A percentile compares a stretch with the other conserved stretches of the same genome.
phyloP scores from a whole-genome alignment of 2,113 vertebrate species.

The Chelonoidis abingdonii region DNA sequence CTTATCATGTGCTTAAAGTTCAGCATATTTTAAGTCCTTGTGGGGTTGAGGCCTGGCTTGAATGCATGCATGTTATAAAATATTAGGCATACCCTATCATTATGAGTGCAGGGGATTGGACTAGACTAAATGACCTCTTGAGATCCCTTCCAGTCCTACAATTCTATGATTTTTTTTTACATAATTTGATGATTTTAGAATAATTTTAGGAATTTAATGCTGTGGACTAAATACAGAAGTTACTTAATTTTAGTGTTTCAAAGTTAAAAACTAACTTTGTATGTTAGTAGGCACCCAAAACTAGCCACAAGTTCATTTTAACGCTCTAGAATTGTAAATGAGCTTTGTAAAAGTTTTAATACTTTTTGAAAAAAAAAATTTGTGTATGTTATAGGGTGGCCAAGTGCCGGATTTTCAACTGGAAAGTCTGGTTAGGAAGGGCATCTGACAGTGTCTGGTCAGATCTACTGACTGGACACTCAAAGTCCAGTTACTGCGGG shows the following conservation, averaged over 20 bases:
- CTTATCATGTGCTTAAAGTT: background rate
- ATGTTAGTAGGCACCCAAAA: background rate
- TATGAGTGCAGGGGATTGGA: fast-evolving
- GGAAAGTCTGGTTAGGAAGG: no score
- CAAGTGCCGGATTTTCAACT: no score
- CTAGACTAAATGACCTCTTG: no score
- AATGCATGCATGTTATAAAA: background rate
- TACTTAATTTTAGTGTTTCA: background rate
- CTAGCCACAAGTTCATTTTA: background rate
- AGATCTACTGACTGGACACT: no score
- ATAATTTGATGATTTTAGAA: background rate
- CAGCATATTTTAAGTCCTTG: background rate
- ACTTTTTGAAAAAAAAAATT: background rate
- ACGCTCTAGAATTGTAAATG: background rate
- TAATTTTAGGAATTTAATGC: background rate
- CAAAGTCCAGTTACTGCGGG: no score
- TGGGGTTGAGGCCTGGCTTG: background rate
- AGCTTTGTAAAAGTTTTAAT: background rate
- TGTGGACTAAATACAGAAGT: background rate
- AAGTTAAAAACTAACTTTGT: background rate
- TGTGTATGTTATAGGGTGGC: no score
- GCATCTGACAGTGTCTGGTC: no score
- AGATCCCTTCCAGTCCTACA: no score
- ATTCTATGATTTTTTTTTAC: background rate
- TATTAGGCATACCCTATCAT: background rate